Percentiles rank a stretch among this genome's conserved stretches.
Conservation (phyloP, 2,113 vertebrate genomes). For the Hemiscyllium ocellatum region DNA sequence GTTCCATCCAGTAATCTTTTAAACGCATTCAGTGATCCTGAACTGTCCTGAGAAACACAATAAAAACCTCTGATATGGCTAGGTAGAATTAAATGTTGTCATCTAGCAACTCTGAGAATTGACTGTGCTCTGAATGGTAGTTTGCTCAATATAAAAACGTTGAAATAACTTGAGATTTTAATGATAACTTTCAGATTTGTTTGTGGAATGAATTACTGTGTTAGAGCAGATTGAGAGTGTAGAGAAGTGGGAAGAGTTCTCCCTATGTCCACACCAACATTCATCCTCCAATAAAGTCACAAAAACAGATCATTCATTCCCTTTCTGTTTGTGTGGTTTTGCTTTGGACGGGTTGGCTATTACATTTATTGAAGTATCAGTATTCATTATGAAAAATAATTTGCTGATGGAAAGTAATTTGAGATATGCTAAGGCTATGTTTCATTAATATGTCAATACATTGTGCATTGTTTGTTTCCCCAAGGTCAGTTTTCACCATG, state of each 20-base stretch:
- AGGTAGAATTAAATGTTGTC: no score
- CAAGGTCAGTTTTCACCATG: neutral
- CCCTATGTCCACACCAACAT: neutral
- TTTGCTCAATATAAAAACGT: no score
- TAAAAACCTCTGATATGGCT: no score
- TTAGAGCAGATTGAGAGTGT: neutral
- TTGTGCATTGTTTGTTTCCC: neutral
- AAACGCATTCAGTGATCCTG: no score
- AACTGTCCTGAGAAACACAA: no score
- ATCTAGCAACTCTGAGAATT: no score
- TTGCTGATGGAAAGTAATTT: neutral
- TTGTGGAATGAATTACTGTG: neutral
- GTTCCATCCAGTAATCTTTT: no score
- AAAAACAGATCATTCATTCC: neutral
- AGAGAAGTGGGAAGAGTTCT: neutral
- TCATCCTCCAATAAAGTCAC: neutral
- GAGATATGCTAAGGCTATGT: neutral
- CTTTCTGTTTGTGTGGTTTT: neutral
- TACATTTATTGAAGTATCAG: neutral
- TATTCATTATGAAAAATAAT: neutral
- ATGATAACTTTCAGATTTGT: neutral
- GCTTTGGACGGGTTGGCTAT: neutral
- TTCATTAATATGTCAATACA: neutral
- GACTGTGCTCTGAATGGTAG: no score
- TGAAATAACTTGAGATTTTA: no score